Evolutionary conservation across 2,888 invertebrate species (phyloP), one percentile per base, ranked within the genome.

Genomic region (Cremastobaeus sp.): DNA sequence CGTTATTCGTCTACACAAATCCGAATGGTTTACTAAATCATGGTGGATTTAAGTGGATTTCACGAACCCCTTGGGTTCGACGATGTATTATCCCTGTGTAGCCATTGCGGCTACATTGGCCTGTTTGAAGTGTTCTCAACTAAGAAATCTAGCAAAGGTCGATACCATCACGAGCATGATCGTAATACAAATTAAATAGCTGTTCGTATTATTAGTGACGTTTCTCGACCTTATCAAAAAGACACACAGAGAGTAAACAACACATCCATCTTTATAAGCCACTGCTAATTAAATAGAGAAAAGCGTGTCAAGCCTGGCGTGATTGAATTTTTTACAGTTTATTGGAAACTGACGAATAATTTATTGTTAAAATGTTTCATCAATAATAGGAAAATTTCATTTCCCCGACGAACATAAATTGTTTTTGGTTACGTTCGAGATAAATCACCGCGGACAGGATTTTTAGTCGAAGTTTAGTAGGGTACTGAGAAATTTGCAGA

Each of bases 11-110:
- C 75, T 55, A 39, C 71, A 70, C 62, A 74, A 77, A 77, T 78
- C 79, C 78, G 77, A 74, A 77, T 77, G 81, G 79, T 81, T 82
- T 82, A 83, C 82, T 86, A 85, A 86, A 86, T 86, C 84, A 85
- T 83, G 78, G 80, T 77, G 85, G 85, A 85, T 84, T 85, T 86
- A 85, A 85, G 84, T 86, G 84, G 85, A 85, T 86, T 84, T 82
- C 82, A 79, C 82, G 81, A 84, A 82, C 83, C 85, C 82, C 81
- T 79, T 78, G 81, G 79, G 83, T 81, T 81, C 80, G 77, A 81
- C 80, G 81, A 84, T 84, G 81, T 82, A 83, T 84, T 83, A 79
- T 81, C 79, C 79, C 78, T 78, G 79, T 81, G 82, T 78, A 78
- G 80, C 79, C 79, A 82, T 82, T 84, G 80, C 79, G 76, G 78